phyloP scores from a whole-genome alignment of 2,113 vertebrate species.

The Coracopsis vasa region DNA sequence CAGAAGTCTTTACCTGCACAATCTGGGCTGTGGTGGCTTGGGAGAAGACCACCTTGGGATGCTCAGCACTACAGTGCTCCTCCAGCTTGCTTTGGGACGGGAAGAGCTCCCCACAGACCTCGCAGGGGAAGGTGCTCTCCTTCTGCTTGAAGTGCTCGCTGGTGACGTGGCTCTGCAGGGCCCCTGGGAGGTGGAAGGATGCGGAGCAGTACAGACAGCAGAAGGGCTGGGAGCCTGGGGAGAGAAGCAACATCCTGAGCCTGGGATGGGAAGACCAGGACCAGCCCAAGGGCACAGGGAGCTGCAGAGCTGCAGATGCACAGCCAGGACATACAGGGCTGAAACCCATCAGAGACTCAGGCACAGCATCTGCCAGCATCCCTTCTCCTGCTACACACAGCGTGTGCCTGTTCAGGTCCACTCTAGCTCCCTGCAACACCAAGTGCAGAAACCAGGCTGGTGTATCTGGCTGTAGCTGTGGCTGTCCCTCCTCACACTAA shows the following conservation, averaged over 20 bases:
- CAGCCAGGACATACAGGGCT: not conserved
- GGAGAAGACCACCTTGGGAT: conserved; percentile 69
- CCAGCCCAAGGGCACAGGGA: not conserved
- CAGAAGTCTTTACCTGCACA: conserved; percentile 64
- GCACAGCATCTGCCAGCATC: not conserved
- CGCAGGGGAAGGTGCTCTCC: conserved; percentile 72
- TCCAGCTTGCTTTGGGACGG: conserved; percentile 77
- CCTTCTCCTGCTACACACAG: not conserved
- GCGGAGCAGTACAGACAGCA: conserved; percentile 73
- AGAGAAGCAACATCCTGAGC: not conserved
- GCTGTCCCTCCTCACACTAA: not conserved
- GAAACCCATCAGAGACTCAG: not conserved
- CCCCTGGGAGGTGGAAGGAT: conserved; percentile 71
- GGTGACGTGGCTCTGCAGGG: conserved; percentile 79
- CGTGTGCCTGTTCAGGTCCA: not conserved
- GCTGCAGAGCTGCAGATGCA: not conserved
- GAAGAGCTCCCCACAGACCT: conserved; percentile 78
- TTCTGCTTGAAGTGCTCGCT: conserved; percentile 71
- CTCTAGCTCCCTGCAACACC: not conserved
- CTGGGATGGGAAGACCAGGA: not conserved
- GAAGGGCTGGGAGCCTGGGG: conserved; percentile 23
- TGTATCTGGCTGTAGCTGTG: not conserved
- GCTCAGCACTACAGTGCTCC: conserved; percentile 76
- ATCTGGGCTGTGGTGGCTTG: conserved; percentile 64
- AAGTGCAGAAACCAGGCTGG: not conserved